These are phyloP conservation scores for Pedionomus torquatus DNA, from an alignment of 2,113 vertebrate genomes.

Conservation along the genomic window DNA sequence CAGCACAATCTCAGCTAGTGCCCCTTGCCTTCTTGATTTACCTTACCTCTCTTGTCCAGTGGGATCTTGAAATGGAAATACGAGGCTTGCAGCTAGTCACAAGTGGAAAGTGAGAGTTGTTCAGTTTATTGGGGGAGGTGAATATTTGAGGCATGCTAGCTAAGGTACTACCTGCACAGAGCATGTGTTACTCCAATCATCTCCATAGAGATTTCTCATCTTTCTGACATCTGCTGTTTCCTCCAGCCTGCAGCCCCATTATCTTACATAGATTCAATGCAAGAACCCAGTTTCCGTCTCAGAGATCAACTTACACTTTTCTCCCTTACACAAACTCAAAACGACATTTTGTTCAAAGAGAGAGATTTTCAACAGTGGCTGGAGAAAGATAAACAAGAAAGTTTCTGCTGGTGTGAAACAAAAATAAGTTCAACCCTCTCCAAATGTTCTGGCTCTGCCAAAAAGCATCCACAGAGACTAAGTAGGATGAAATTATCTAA, in stretches of 20 bases:
- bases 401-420: not conserved
- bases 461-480: not conserved
- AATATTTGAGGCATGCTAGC: not conserved
- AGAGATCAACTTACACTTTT: not conserved
- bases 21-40: not conserved
- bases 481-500: not conserved
- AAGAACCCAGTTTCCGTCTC: not conserved
- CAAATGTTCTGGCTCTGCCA: not conserved
- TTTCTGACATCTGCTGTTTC: not conserved
- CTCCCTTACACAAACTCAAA: not conserved
- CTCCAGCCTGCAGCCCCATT: not conserved
- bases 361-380: not conserved
- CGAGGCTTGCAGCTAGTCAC: not conserved
- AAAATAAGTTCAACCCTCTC: not conserved
- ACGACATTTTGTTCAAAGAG: not conserved
- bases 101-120: not conserved
- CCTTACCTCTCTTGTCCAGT: not conserved
- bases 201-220: not conserved
- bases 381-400: not conserved
- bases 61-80: not conserved
- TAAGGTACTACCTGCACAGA: not conserved
- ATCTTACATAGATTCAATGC: not conserved
- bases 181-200: not conserved
- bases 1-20: not conserved
- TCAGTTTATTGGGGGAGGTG: not conserved